Evolutionary conservation across 2,888 invertebrate species (phyloP).

Genomic region (Oscheius sp.): DNA sequence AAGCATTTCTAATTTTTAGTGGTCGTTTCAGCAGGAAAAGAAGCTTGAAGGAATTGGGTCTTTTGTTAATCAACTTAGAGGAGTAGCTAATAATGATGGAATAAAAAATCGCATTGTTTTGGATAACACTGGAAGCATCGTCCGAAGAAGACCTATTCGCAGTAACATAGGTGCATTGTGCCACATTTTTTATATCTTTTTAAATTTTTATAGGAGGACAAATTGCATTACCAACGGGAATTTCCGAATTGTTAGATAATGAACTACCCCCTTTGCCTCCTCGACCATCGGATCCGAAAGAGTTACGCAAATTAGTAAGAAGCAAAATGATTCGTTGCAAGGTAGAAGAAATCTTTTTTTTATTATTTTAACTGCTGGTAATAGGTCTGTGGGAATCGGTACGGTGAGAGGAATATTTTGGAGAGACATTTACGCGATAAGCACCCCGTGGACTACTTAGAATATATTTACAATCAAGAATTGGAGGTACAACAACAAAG

Average conservation of each 20-base stretch:
- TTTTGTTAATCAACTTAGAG: slow-evolving; percentile 33
- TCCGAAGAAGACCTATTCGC: slow-evolving; percentile 24
- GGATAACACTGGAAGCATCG: slow-evolving; percentile 21
- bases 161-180: slow-evolving; percentile 16
- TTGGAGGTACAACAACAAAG: slow-evolving; percentile 65
- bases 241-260: slow-evolving; percentile 13
- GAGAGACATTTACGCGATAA: slow-evolving; percentile 70
- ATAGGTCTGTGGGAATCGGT: slow-evolving; percentile 71
- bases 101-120: slow-evolving; percentile 29
- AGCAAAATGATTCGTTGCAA: slow-evolving; percentile 71
- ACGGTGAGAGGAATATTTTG: slow-evolving; percentile 69
- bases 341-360: slow-evolving; percentile 7
- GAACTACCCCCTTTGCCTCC: slow-evolving; percentile 50
- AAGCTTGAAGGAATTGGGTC: slow-evolving; percentile 32
- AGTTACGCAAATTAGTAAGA: slow-evolving; percentile 65
- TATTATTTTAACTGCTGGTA: slow-evolving; percentile 42
- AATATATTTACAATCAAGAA: slow-evolving; percentile 70
- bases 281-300: slow-evolving; percentile 65
- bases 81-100: not conserved
- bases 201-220: not conserved
- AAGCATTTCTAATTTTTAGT: not conserved
- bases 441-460: slow-evolving; percentile 68
- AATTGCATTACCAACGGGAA: slow-evolving; percentile 23
- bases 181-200: slow-evolving; percentile 9
- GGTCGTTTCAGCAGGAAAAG: not conserved